These are phyloP conservation scores for Cecidostiba fungosa DNA, from an alignment of 2,888 invertebrate species.

Conservation along the genomic window DNA sequence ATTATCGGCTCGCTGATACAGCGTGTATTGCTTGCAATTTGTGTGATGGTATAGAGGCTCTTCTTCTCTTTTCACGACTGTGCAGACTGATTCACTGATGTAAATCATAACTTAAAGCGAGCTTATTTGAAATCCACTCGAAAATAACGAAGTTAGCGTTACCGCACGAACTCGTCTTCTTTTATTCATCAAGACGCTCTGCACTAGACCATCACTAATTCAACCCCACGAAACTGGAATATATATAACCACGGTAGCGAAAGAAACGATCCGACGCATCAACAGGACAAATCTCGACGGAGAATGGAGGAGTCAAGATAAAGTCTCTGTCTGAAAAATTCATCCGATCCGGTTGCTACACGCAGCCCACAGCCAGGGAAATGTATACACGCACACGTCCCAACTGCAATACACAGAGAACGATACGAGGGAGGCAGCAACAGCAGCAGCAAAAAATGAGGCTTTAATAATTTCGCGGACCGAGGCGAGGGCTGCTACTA, in stretches of 20 bases:
- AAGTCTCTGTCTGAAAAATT: slow-evolving; percentile 35
- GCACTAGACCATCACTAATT: background rate
- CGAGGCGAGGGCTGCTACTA: slow-evolving; percentile 11
- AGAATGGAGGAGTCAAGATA: background rate
- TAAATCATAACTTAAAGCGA: too few species aligned
- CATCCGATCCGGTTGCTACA: slow-evolving; percentile 31
- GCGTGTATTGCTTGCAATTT: background rate
- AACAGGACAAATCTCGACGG: slow-evolving; percentile 19
- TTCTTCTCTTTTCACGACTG: background rate
- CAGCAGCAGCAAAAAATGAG: slow-evolving; percentile 30
- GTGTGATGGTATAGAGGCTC: background rate
- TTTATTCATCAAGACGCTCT: background rate
- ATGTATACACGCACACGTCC: background rate
- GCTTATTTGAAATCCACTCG: background rate
- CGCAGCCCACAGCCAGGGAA: too few species aligned
- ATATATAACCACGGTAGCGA: background rate
- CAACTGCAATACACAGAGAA: background rate
- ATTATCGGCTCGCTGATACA: background rate
- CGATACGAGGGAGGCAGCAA: background rate
- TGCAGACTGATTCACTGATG: too few species aligned
- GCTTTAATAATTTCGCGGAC: slow-evolving; percentile 52
- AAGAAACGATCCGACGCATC: background rate
- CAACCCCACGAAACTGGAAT: background rate
- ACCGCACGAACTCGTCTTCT: background rate
- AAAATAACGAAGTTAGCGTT: background rate